phyloP scores from a whole-genome alignment of 2,888 invertebrate genomes.

The Adela reaumurella region DNA sequence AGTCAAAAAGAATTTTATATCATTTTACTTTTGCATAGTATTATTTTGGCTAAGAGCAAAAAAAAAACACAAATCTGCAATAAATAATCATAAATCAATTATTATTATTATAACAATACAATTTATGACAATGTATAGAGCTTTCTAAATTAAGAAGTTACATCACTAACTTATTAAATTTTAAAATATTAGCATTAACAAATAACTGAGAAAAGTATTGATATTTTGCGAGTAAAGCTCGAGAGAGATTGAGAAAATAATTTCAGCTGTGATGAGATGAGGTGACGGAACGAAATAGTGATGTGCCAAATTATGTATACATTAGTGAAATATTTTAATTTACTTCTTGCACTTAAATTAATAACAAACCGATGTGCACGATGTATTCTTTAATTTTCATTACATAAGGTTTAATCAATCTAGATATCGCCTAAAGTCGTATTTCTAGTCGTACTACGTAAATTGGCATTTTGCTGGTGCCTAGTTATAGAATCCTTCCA shows the following conservation, averaged over 20 bases:
- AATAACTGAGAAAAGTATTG: slow-evolving; percentile 1
- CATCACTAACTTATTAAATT: slow-evolving; percentile 29
- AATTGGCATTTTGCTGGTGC: too few relatives aligned
- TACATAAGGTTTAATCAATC: too few relatives aligned
- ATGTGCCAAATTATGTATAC: slow-evolving; percentile 29
- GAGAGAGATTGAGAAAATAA: slow-evolving; percentile 21
- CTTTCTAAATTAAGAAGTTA: slow-evolving; percentile 50
- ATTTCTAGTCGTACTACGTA: too few relatives aligned
- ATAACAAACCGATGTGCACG: too few relatives aligned
- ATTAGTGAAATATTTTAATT: too few relatives aligned
- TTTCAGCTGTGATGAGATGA: slow-evolving; percentile 51
- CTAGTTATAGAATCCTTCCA: too few relatives aligned
- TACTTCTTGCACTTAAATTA: too few relatives aligned
- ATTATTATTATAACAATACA: slow-evolving; percentile 47
- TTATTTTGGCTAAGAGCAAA: background rate
- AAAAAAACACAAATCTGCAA: background rate
- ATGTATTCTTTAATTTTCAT: too few relatives aligned
- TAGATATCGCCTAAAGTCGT: too few relatives aligned
- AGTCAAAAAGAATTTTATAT: slow-evolving; percentile 24
- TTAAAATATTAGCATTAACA: slow-evolving; percentile 17
- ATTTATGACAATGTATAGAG: slow-evolving; percentile 54
- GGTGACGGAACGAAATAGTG: slow-evolving; percentile 37
- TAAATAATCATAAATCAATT: slow-evolving; percentile 49
- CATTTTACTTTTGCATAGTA: slow-evolving; percentile 18
- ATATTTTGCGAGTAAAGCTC: background rate